These are phyloP conservation scores for Montipora efflorescens DNA, from an alignment of 64 coral and sea anemone genomes.

Conservation along the genomic window DNA sequence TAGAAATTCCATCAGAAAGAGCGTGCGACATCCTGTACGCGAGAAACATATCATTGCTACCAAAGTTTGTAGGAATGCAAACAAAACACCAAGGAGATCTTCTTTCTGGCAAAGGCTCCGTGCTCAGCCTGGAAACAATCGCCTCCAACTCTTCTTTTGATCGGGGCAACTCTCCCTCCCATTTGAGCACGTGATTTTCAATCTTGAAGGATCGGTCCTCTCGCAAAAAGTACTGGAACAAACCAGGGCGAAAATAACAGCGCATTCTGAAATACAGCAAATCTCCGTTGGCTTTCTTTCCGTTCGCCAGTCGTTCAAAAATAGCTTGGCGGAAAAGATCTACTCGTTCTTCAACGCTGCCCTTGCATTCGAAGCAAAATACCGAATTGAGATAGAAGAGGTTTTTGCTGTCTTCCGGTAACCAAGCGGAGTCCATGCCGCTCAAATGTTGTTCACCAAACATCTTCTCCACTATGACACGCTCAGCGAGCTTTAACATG, in stretches of 20 bases:
- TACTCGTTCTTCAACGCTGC: conserved; percentile 44
- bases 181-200: conserved; percentile 85
- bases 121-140: conserved; percentile 70
- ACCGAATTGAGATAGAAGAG: conserved; percentile 67
- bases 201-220: conserved; percentile 82
- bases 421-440: conserved; percentile 86
- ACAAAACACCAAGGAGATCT: conserved; percentile 82
- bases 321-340: conserved; percentile 49
- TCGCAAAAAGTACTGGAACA: conserved; percentile 95
- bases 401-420: conserved; percentile 64
- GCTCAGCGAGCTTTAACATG: conserved; percentile 72
- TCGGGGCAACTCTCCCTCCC: conserved; percentile 58
- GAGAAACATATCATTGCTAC: conserved; percentile 26
- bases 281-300: conserved; percentile 65
- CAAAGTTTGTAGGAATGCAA: conserved; percentile 78
- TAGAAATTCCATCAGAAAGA: conserved; percentile 88
- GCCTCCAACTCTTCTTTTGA: conserved; percentile 81
- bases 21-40: conserved; percentile 80
- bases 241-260: conserved; percentile 66
- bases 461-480: conserved; percentile 1
- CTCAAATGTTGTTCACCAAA: conserved; percentile 40
- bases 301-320: conserved; percentile 58
- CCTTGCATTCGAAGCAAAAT: not conserved
- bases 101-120: conserved; percentile 44
- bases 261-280: conserved; percentile 59